Base-by-base conservation (phyloP, 35 echinoderm and acorn worm species). In the Apostichopus japonicus region DNA sequence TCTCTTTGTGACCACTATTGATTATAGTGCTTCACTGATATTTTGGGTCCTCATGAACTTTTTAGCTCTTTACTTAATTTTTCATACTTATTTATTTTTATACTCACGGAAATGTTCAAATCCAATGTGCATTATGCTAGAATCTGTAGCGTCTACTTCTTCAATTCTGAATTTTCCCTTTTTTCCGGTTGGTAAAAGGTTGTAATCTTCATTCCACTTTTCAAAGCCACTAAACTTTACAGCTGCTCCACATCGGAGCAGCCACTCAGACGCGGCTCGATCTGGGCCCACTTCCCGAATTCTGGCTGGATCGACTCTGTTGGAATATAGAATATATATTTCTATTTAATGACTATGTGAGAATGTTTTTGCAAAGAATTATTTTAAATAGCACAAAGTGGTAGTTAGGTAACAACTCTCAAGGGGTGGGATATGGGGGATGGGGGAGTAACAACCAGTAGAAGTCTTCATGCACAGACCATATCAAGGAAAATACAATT, bases 41-140 rank as follows among this genome's bases (percentile, higher is more conserved):
- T 10, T 61, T 61, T 61, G 57, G 57, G 6, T 61, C 8, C 8
- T 10, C 7, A 61, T 5, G 13, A 1, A 61, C 13, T 7, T 10
- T 61, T 61, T 10, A 44, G 33, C 33, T 44, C 33, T 44, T 44
- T 61, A 13, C 57, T 61, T 61, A 59, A 61, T 13, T 10, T 8
- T 10, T 61, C 1, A 61, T 4, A 61, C 7, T 1, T 10, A 13
- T 61, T 4, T 44, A 44, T 61, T 2, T 56, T 82, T 82, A n/a
- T 54, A 89, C 96, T 98, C 77, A 99, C 97, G 77, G 51, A 99
- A 99, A 72, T 96, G 77, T 90, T 92, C 91, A 92, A 99, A 99
- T 33, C 97, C 97, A 72, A 99, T 95, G 83, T 99, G 95, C 97
- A 99, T 99, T 77, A 99, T 96, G 54, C 87, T 93, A 0, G 97